A percentile compares a stretch with the other conserved stretches of the same genome.
Evolutionary conservation across 2,113 vertebrate species (phyloP).

Genomic region (Anas platyrhynchos): DNA sequence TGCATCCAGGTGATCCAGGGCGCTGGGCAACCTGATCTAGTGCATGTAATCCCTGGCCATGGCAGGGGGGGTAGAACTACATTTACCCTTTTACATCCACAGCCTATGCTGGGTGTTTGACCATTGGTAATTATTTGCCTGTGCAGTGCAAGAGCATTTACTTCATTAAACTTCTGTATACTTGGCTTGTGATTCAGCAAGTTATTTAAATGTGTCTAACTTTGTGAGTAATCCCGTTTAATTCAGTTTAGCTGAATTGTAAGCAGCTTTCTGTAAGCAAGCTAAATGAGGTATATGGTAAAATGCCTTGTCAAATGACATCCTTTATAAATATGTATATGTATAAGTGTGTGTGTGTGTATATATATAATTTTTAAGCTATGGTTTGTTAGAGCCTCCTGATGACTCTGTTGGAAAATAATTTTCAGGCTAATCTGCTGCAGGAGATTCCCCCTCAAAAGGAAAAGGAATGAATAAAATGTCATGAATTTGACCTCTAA

Average conservation of each 20-base stretch:
- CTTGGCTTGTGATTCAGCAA: background rate
- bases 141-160: background rate
- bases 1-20: background rate
- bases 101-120: background rate
- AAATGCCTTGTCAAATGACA: conserved; percentile 18
- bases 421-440: background rate
- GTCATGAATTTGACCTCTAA: conserved; percentile 22
- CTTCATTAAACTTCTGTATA: background rate
- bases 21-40: too few species aligned
- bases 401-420: background rate
- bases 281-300: background rate
- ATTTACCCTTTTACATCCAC: background rate
- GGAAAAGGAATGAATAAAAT: conserved; percentile 49
- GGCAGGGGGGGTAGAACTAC: too few species aligned
- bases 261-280: conserved; percentile 8
- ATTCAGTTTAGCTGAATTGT: background rate
- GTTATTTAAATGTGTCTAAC: background rate
- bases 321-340: background rate
- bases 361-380: background rate
- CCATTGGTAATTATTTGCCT: background rate
- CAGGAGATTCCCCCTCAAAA: conserved; percentile 23
- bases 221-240: conserved; percentile 10
- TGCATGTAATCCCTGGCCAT: too few species aligned
- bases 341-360: background rate
- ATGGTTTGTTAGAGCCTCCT: background rate